Evolutionary conservation across 1,140 invertebrate species (phyloP), one percentile per base, ranked within the genome.

Genomic region (Drosophila lowei): DNA sequence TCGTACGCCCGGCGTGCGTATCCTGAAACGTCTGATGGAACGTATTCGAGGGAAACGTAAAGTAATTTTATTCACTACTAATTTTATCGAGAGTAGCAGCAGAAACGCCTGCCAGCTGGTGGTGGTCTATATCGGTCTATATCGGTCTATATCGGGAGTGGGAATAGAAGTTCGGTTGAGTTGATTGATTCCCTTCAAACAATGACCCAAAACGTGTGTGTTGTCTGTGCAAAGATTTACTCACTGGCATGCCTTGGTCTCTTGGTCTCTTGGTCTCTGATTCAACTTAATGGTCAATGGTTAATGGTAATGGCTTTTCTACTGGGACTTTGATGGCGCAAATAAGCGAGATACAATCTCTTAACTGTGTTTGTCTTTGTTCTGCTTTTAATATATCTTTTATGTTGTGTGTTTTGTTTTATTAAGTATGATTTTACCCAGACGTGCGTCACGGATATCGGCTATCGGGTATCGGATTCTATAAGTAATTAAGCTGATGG

Each of bases 41-140:
- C 88, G 90, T 52, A 91, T 91, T 65, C 90, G 90, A 72, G 90
- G 89, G 89, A 91, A 91, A 91, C 90, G 90, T 91, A 90, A 91
- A 91, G 90, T 91, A 91, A 91, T 90, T 91, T 91, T 91, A 88
- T 91, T 72, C 71, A 89, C 80, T 86, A 88, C 83, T 88, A 86
- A 86, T 86, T 86, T 72, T 79, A 83, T 46, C 56, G 58, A 71
- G 57, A 21, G 5, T 28, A 21, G 18, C 4, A 67, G 63, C 4
- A 67, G 63, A 38, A 13, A 38, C 11, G 11, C 23, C 34, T 42
- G 46, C 46, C 44, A 47, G 16, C 23, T 54, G 62, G 72, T 75
- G 56, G 41, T 38, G 72, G 72, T 57, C 28, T 62, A 25, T 61
- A 25, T 1, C 15, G 11, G 52, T 28, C 7, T 18, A 18, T 30